phyloP scores from a whole-genome alignment of 35 echinoderm and acorn worm species.

The Lytechinus variegatus region DNA sequence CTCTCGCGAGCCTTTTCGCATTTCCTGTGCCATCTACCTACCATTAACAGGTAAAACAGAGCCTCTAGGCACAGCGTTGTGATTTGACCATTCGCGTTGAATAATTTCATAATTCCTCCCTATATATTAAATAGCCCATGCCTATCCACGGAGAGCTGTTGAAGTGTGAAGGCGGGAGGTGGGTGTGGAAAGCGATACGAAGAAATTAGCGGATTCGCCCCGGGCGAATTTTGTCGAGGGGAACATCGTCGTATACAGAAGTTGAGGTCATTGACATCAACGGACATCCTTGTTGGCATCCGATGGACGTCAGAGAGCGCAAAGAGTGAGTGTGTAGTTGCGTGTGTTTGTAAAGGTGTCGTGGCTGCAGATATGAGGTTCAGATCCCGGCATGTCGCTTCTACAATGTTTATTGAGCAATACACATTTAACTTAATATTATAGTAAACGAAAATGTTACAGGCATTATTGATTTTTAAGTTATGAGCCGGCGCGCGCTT shows the following conservation, averaged over 20 bases:
- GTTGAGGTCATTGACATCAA: not conserved
- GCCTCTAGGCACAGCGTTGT: not conserved
- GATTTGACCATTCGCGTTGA: slow-evolving; percentile 31
- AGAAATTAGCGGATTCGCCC: not conserved
- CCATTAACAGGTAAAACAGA: not conserved
- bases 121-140: not conserved
- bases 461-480: too few relatives aligned
- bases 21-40: not conserved
- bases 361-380: too few relatives aligned
- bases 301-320: not conserved
- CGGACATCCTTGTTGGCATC: too few relatives aligned
- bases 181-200: not conserved
- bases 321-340: not conserved
- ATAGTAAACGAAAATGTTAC: too few relatives aligned
- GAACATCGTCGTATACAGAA: not conserved
- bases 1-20: not conserved
- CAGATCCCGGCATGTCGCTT: too few relatives aligned
- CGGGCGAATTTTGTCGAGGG: not conserved
- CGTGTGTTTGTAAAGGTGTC: too few relatives aligned
- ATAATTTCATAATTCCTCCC: slow-evolving; percentile 16
- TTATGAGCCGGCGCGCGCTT: too few relatives aligned
- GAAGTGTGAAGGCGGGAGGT: not conserved
- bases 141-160: not conserved
- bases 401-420: too few relatives aligned
- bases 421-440: too few relatives aligned